phyloP scores from a whole-genome alignment of 2,888 invertebrate species.

The Lycocerus yunnanus region DNA sequence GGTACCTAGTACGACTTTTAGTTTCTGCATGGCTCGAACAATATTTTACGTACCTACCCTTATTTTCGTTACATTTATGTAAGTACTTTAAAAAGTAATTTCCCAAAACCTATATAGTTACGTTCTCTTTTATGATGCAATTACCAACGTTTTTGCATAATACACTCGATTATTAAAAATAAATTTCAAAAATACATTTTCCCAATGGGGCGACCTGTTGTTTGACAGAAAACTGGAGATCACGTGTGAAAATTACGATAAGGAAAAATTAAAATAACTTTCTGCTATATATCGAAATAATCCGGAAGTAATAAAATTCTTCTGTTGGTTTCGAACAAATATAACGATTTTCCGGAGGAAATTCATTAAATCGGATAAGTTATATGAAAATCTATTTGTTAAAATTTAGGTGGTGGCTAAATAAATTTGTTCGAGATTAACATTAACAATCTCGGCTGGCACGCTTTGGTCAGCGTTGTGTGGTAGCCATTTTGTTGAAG shows the following conservation, averaged over 20 bases:
- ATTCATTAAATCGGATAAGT: not conserved
- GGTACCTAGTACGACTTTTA: slow-evolving; percentile 12
- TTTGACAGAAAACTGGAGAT: not conserved
- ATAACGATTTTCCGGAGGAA: not conserved
- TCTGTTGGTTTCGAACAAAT: not conserved
- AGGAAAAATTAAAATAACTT: not conserved
- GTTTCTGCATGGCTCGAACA: not conserved
- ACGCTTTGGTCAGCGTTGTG: too few relatives aligned
- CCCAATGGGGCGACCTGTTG: not conserved
- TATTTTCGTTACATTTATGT: not conserved
- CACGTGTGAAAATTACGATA: not conserved
- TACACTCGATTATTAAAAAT: not conserved
- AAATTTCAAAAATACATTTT: not conserved
- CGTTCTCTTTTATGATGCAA: not conserved
- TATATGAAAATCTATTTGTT: not conserved
- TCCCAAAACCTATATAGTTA: not conserved
- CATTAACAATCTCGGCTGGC: not conserved
- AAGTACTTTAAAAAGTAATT: not conserved
- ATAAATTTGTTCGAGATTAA: not conserved
- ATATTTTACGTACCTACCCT: not conserved
- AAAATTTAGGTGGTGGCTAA: too few relatives aligned
- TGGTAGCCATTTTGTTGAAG: too few relatives aligned
- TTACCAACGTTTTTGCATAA: not conserved
- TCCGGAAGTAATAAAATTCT: not conserved
- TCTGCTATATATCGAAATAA: not conserved